Evolutionary conservation across 2,797 vertebrate genomes (phyloP).

Genomic region (Platyrinchus mystaceus): DNA sequence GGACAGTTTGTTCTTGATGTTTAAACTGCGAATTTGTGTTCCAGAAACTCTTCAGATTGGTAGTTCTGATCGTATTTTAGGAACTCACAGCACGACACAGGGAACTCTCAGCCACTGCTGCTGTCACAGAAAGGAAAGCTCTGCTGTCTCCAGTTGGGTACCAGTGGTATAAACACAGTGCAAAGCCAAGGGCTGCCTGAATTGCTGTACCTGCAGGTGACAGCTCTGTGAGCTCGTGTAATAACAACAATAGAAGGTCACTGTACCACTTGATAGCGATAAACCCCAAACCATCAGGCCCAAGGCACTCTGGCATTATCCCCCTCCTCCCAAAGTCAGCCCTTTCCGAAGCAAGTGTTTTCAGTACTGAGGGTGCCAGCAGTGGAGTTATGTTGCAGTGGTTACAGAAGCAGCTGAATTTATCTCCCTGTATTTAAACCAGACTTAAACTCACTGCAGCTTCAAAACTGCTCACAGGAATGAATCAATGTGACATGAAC

Average conservation of each 20-base stretch:
- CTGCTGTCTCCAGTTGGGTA: neutral
- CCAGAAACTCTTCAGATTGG: neutral
- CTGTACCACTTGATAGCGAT: neutral
- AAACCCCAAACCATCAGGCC: neutral
- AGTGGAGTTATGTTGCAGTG: neutral
- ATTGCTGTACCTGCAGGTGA: neutral
- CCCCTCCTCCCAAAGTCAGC: neutral
- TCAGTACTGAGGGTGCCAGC: neutral
- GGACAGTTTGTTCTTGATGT: neutral
- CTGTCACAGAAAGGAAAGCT: neutral
- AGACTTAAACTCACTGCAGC: neutral
- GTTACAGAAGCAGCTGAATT: neutral
- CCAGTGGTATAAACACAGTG: neutral
- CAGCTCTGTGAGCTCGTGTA: neutral
- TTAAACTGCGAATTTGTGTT: constrained; percentile 24
- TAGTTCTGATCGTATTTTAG: neutral
- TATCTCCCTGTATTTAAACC: neutral
- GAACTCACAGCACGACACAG: neutral
- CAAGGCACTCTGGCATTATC: neutral
- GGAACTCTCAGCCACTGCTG: neutral
- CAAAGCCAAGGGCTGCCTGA: neutral
- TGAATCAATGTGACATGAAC: neutral
- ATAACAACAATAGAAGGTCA: neutral
- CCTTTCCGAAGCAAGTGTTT: neutral
- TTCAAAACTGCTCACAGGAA: neutral